A percentile compares a stretch with the other conserved stretches of the same genome.
Conservation (phyloP, 2,888 invertebrate genomes). For the Tipula confusa region DNA sequence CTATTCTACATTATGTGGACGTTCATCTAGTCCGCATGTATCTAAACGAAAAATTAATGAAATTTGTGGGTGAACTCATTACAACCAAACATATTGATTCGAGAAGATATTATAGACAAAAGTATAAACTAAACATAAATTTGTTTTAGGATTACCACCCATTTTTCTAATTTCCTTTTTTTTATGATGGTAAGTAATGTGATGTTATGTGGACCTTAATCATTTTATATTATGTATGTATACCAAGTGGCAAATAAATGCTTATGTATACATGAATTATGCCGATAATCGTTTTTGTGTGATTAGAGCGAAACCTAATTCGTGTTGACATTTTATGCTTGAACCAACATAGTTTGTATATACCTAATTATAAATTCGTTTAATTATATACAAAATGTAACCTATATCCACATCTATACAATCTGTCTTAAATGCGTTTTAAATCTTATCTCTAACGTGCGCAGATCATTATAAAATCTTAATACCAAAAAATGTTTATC, state of each 20-base stretch:
- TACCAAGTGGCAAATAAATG: background rate
- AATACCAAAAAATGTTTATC: background rate
- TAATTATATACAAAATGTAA: background rate
- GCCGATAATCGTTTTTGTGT: background rate
- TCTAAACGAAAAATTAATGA: background rate
- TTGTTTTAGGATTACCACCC: background rate
- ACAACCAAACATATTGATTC: background rate
- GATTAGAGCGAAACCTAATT: background rate
- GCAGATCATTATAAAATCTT: background rate
- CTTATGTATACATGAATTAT: background rate
- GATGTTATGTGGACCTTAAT: background rate
- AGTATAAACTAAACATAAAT: no score
- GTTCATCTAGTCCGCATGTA: no score
- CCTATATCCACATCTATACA: background rate
- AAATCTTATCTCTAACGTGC: background rate
- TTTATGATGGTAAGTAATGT: background rate
- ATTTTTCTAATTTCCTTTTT: background rate
- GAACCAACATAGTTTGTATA: background rate
- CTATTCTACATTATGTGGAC: background rate
- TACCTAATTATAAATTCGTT: background rate
- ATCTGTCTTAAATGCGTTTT: background rate
- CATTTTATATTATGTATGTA: background rate
- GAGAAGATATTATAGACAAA: background rate
- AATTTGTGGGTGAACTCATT: background rate
- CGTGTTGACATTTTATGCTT: no score